A percentile compares a stretch with the other conserved stretches of the same genome.
Conservation (phyloP, 2,797 vertebrate genomes). For the Miichthys miiuy region DNA sequence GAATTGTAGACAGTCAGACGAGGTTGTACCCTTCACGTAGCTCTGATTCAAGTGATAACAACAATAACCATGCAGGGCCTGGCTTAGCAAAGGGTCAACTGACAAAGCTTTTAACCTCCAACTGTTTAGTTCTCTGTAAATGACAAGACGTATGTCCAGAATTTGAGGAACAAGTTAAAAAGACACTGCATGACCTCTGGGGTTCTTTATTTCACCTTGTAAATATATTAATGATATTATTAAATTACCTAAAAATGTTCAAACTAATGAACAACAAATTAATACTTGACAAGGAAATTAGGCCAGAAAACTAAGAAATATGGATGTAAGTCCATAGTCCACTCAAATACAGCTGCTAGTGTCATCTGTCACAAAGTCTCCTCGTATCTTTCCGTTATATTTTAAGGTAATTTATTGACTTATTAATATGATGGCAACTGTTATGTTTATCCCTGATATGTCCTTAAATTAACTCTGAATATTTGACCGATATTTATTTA, state of each 20-base stretch:
- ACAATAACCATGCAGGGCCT: not conserved
- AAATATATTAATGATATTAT: not conserved
- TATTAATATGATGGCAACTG: conserved; percentile 25
- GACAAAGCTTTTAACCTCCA: not conserved
- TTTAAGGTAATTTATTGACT: conserved; percentile 31
- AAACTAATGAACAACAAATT: not conserved
- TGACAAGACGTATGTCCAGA: not conserved
- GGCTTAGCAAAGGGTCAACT: not conserved
- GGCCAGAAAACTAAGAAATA: not conserved
- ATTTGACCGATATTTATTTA: conserved; percentile 69
- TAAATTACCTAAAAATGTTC: not conserved
- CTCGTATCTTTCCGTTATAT: not conserved
- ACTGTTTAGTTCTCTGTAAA: not conserved
- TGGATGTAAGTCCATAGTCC: not conserved
- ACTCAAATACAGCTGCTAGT: not conserved
- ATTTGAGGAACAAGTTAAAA: not conserved
- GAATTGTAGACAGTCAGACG: no score
- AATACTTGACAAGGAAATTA: not conserved
- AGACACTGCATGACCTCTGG: not conserved
- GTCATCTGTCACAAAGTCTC: not conserved
- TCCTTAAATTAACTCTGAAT: conserved; percentile 53
- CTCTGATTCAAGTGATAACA: not conserved
- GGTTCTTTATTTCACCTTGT: not conserved
- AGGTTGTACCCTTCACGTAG: no score
- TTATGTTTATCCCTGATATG: conserved; percentile 34